These are phyloP conservation scores for Adrianichthys oophorus DNA, from an alignment of 2,797 vertebrate genomes.

Conservation along the genomic window DNA sequence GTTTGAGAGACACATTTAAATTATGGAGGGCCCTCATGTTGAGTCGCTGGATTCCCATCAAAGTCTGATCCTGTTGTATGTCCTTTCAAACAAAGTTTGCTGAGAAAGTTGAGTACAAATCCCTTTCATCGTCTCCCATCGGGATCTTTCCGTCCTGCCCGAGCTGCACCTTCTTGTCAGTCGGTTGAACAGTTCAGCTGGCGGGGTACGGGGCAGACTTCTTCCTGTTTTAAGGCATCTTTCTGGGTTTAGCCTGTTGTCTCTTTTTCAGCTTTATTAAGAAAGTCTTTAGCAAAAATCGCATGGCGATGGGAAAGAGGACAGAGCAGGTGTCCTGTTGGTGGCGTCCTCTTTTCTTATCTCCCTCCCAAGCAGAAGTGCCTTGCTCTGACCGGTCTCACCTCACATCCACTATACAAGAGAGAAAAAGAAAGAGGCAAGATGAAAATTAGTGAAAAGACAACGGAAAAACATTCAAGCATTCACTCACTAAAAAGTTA, in stretches of 20 bases:
- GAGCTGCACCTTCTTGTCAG: constrained; percentile 33
- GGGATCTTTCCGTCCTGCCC: constrained; percentile 58
- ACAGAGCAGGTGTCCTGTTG: constrained; percentile 82
- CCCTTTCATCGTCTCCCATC: constrained; percentile 77
- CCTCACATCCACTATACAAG: constrained; percentile 87
- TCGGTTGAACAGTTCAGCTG: constrained; percentile 56
- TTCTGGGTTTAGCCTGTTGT: constrained; percentile 53
- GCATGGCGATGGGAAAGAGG: constrained; percentile 41
- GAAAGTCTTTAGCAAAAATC: constrained; percentile 52
- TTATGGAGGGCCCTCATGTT: constrained; percentile 32
- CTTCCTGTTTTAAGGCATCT: constrained; percentile 78
- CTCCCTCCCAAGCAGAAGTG: constrained; percentile 84
- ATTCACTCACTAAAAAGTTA: background rate
- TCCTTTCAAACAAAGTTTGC: constrained; percentile 71
- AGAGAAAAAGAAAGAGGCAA: constrained; percentile 41
- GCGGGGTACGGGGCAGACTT: constrained; percentile 72
- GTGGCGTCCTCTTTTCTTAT: constrained; percentile 39
- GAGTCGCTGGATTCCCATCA: constrained; percentile 35
- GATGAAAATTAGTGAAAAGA: constrained; percentile 13
- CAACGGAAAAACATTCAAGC: background rate
- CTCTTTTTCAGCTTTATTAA: constrained; percentile 76
- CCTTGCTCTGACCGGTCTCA: constrained; percentile 84
- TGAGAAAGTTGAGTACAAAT: constrained; percentile 74
- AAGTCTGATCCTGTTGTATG: constrained; percentile 48
- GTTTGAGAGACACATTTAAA: constrained; percentile 46